Evolutionary conservation across 2,113 vertebrate species (phyloP).

Genomic region (Carassius gibelio): DNA sequence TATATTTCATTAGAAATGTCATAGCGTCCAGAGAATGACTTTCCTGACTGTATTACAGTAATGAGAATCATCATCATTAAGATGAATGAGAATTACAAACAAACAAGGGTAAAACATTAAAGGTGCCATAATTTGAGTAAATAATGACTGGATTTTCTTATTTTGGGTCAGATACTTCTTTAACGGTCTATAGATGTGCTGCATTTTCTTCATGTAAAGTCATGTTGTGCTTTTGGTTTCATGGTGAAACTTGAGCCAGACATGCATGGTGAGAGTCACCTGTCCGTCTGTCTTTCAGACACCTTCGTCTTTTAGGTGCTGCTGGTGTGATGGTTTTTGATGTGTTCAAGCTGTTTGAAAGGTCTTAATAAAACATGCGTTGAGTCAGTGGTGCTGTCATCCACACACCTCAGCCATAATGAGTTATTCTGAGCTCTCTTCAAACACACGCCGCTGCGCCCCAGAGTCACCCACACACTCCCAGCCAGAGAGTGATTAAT

Average conservation of each 20-base stretch:
- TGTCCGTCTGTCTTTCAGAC: background rate
- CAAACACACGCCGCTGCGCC: background rate
- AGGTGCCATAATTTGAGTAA: background rate
- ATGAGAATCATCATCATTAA: background rate
- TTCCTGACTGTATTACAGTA: background rate
- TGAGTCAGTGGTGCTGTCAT: background rate
- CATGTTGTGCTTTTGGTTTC: background rate
- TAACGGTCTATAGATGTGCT: background rate
- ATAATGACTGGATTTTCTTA: background rate
- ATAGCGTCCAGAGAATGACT: background rate
- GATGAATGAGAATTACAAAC: background rate
- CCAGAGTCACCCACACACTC: conserved; percentile 23
- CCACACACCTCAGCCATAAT: conserved; percentile 4
- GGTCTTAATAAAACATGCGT: conserved; percentile 16
- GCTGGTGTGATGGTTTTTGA: background rate
- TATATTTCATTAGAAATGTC: background rate
- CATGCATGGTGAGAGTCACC: background rate
- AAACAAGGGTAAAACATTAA: background rate
- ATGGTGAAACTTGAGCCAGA: background rate
- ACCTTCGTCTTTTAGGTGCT: too few species aligned
- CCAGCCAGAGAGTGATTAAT: conserved; percentile 39
- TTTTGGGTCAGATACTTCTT: background rate
- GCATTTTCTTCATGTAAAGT: too few species aligned
- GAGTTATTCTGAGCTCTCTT: conserved; percentile 26
- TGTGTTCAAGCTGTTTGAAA: background rate